phyloP scores from a whole-genome alignment of 2,113 vertebrate genomes.

The Xenopus tropicalis region DNA sequence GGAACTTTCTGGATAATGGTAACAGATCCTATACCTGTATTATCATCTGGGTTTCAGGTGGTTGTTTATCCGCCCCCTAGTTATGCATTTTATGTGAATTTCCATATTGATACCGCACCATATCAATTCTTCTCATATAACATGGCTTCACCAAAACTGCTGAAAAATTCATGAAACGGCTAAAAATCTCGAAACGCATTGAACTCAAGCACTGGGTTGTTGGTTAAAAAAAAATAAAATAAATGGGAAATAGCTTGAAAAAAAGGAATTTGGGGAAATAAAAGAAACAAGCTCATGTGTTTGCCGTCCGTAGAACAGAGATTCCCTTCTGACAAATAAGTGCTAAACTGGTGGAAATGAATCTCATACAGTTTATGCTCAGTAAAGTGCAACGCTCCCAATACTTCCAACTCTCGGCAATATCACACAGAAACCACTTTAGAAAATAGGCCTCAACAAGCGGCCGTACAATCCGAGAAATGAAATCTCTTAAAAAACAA shows the following conservation, averaged over 20 bases:
- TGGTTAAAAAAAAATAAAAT: too few relatives aligned
- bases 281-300: too few relatives aligned
- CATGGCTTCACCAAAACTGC: too few relatives aligned
- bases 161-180: too few relatives aligned
- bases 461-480: not conserved
- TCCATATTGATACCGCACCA: not conserved
- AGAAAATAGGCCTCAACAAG: not conserved
- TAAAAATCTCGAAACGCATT: too few relatives aligned
- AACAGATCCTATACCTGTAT: too few relatives aligned
- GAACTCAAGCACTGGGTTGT: too few relatives aligned
- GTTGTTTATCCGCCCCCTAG: not conserved
- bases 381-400: not conserved
- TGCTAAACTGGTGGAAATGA: not conserved
- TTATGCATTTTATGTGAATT: not conserved
- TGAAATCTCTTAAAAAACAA: not conserved
- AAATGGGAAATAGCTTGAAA: not conserved
- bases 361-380: not conserved
- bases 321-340: not conserved
- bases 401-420: not conserved
- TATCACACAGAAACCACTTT: constrained; percentile 1
- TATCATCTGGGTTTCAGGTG: not conserved
- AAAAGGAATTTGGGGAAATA: not conserved
- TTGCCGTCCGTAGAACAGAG: too few relatives aligned
- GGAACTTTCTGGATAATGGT: too few relatives aligned
- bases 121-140: too few relatives aligned